Base-by-base conservation (phyloP, 1,140 invertebrate genomes). In the Medauroidea extradentata region DNA sequence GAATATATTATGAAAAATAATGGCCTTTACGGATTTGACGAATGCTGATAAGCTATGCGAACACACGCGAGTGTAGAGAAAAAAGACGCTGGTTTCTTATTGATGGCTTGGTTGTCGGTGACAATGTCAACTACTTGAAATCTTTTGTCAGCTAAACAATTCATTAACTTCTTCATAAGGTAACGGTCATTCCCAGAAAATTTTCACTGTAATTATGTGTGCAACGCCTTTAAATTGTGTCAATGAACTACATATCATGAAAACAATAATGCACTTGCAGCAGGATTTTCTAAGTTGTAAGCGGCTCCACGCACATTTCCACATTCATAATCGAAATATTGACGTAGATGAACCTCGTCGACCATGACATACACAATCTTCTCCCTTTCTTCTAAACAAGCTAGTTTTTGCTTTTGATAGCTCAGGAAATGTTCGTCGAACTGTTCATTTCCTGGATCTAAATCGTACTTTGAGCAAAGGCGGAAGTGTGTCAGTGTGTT, bases 61-160 rank as follows among this genome's bases (percentile, higher is more conserved):
- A 21, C 19, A 2, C 38, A 13, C 2, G 50, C 2, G 9, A 52
- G 62, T 18, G 43, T 27, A 13, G 2, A 18, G 25, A 55, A 66
- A 63, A 11, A 56, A 2, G 46, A 25, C 19, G 57, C 43, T 38
- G 49, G 27, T 44, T 66, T 66, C 4, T 61, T 53, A 44, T 67
- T 63, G 11, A 66, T 61, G 0, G 51, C 25, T 51, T 66, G 60
- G 29, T 63, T 60, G 39, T 65, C 59, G 50, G 38, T 61, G 13
- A 57, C 21, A 9, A 63, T 48, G 43, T 13, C 57, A 2, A 65
- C 21, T 3, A 52, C 19, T 27, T 52, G 27, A 43, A 61, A 61
- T 13, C 59, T 53, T 42, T 56, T 48, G 1, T 49, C n/a, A 34
- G 60, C 46, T 13, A 66, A 55, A 0, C 53, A 56, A 16, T 57